phyloP scores from a whole-genome alignment of 30 jellyfish, hydroid and myxozoan genomes.

The Catostylus mosaicus region DNA sequence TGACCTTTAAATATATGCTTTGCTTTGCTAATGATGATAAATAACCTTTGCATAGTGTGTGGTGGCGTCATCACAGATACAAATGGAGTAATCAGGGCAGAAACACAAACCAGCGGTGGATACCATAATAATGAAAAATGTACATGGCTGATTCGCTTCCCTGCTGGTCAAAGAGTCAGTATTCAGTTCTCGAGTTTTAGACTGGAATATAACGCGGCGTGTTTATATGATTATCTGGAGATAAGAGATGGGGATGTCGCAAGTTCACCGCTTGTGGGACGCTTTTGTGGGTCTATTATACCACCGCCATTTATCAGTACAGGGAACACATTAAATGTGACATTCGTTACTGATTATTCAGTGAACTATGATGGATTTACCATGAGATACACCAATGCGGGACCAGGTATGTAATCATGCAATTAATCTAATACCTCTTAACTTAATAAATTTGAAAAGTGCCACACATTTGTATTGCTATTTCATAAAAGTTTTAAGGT shows the following conservation, averaged over 20 bases:
- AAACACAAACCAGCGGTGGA: conserved; percentile 40
- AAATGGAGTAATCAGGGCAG: conserved; percentile 32
- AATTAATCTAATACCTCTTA: too few relatives aligned
- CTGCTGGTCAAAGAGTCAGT: conserved; percentile 69
- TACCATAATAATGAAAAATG: conserved; percentile 76
- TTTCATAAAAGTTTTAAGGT: too few relatives aligned
- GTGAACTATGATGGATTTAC: conserved; percentile 67
- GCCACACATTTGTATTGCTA: too few relatives aligned
- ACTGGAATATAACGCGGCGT: conserved; percentile 55
- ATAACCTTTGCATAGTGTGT: conserved; percentile 63
- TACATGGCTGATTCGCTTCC: conserved; percentile 78
- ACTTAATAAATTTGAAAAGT: too few relatives aligned
- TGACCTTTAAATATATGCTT: too few relatives aligned
- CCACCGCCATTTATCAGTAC: conserved; percentile 86
- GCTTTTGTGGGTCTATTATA: conserved; percentile 75
- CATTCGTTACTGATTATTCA: conserved; percentile 67
- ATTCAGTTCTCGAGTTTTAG: conserved; percentile 51
- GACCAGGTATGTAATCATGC: conserved; percentile 63
- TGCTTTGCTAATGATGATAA: too few relatives aligned
- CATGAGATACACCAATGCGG: conserved; percentile 58
- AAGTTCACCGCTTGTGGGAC: conserved; percentile 76
- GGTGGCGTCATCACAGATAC: conserved; percentile 79
- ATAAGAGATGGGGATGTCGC: conserved; percentile 74
- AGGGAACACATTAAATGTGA: conserved; percentile 63
- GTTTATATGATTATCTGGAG: conserved; percentile 76